Base-by-base conservation (phyloP, 2,113 vertebrate genomes). In the Corythornis vintsioides region DNA sequence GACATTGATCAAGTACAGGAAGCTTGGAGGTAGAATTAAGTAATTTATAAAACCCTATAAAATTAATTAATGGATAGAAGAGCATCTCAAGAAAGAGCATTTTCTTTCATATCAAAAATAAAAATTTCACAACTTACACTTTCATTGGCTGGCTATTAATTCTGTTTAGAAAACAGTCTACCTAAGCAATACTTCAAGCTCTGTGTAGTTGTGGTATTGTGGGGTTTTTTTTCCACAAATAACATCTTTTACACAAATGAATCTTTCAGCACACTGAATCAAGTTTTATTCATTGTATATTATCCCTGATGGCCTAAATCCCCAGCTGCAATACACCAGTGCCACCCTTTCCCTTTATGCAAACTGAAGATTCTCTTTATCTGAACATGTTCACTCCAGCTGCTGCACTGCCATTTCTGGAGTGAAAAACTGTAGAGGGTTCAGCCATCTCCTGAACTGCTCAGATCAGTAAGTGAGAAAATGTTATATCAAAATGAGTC, bases 91-190 rank as follows among this genome's bases (percentile, higher is more conserved):
- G 14, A 61, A 12, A 71, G 6, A 80, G n/a, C 1, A 21, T 40
- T 77, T 77, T 11, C 6, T 59, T 73, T 50, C 40, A 29, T 26
- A 3, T 35, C 35, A 50, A 59, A 63, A 67, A 12, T 4, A 86
- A 60, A 56, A 25, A 7, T 0, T 0, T 11, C 31, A 24, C 12
- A 67, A 29, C 2, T 17, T 63, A 21, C 2, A 33, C 6, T 78
- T 50, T 40, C 9, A 17, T 28, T n/a, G 53, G 1, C 24, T 82
- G 17, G 10, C 19, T 55, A 53, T 25, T 85, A 56, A n/a, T n/a
- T 29, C 55, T 43, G 7, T 67, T 55, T 31, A 74, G 45, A 57
- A 59, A 88, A 80, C 22, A 63, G 26, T 40, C 43, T 60, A 59
- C 8, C 19, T 56, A 60, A 74, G 26, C 47, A 86, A 47, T 40